Percentiles rank a stretch among this genome's conserved stretches.
These are phyloP conservation scores for Hyles euphorbiae DNA, from an alignment of 1,140 invertebrate species.

Conservation along the genomic window DNA sequence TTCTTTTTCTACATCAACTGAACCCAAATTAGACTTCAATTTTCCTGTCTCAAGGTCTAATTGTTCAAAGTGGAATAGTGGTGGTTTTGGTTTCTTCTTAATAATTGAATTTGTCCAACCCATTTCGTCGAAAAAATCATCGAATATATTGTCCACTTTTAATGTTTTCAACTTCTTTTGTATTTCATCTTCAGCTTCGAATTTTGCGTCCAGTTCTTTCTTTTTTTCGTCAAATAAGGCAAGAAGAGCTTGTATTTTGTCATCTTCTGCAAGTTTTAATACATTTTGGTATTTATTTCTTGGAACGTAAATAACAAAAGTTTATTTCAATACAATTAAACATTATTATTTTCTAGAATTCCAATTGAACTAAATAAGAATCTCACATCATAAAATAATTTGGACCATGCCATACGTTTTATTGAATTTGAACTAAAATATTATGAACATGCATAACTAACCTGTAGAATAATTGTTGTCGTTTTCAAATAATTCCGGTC, in stretches of 20 bases:
- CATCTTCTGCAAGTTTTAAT: conserved; percentile 38
- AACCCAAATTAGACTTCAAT: conserved; percentile 61
- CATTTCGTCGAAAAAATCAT: conserved; percentile 60
- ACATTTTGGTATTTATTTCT: background rate
- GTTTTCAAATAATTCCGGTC: conserved; percentile 41
- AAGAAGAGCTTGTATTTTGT: conserved; percentile 41
- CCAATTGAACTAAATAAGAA: too few relatives aligned
- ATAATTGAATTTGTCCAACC: conserved; percentile 41
- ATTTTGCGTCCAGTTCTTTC: conserved; percentile 45
- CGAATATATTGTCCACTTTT: conserved; percentile 52
- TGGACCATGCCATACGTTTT: too few relatives aligned
- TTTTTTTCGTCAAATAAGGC: conserved; percentile 55
- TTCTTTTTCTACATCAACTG: conserved; percentile 75
- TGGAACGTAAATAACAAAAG: too few relatives aligned
- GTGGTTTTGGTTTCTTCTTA: conserved; percentile 32
- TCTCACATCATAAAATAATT: too few relatives aligned
- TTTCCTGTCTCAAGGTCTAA: conserved; percentile 69
- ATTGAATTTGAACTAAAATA: background rate
- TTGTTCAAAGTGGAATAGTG: conserved; percentile 55
- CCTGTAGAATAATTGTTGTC: conserved; percentile 55
- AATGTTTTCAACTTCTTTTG: conserved; percentile 49
- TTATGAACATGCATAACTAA: conserved; percentile 34
- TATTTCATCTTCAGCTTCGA: conserved; percentile 39
- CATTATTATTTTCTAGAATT: too few relatives aligned
- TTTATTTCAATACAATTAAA: too few relatives aligned